Conservation (phyloP, 2,888 invertebrate genomes). For the Nipponacmea schrenckii region DNA sequence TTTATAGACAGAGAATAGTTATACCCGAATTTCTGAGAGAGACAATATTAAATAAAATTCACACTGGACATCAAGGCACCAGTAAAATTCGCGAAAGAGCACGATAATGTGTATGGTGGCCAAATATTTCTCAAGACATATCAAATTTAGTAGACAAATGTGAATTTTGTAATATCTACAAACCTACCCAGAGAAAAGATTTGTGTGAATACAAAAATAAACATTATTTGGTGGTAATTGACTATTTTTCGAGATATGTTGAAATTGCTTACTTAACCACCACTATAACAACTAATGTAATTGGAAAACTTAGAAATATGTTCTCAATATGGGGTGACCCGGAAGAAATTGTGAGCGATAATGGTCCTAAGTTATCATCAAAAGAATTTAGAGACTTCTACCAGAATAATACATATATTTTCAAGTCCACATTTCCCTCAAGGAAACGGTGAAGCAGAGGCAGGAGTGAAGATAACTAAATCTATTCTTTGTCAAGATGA, state of each 20-base stretch:
- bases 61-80: constrained; percentile 5
- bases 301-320: constrained; percentile 16
- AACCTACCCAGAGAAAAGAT: constrained; percentile 21
- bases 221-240: background rate
- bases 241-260: constrained; percentile 25
- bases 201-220: too few species aligned
- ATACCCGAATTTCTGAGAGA: too few species aligned
- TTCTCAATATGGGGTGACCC: constrained; percentile 21
- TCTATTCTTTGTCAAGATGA: constrained; percentile 19
- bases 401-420: background rate
- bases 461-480: constrained; percentile 18
- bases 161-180: constrained; percentile 5
- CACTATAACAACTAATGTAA: constrained; percentile 7
- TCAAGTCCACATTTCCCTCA: constrained; percentile 18
- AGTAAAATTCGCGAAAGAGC: background rate
- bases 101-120: constrained; percentile 4
- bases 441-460: constrained; percentile 20
- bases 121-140: background rate
- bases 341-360: constrained; percentile 19
- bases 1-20: background rate
- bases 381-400: background rate
- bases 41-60: constrained; percentile 14
- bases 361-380: constrained; percentile 21
- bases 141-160: background rate
- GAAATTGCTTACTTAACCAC: constrained; percentile 18